These are phyloP conservation scores for Lophotriccus pileatus DNA, from an alignment of 2,797 vertebrate species.

Conservation along the genomic window DNA sequence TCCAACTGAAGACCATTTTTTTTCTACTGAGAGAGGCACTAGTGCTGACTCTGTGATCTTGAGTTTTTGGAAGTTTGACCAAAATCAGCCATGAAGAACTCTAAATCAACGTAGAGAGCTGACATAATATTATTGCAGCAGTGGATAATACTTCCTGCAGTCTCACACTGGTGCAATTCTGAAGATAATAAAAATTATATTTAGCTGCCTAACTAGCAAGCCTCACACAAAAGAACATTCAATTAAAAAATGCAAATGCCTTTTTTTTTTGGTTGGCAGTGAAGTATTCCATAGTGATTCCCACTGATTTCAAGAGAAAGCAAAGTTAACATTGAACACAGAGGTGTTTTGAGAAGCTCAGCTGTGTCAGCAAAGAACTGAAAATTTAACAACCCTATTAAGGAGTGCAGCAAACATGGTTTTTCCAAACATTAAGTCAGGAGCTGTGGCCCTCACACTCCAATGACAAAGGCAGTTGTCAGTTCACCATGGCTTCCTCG, in stretches of 20 bases:
- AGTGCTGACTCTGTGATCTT: background rate
- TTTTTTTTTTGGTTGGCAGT: conserved; percentile 42
- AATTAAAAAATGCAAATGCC: conserved; percentile 60
- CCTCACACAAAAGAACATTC: conserved; percentile 40
- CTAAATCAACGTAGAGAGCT: background rate
- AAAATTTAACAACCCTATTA: conserved; percentile 29
- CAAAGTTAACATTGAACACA: conserved; percentile 8
- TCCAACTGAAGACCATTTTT: background rate
- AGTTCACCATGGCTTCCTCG: background rate
- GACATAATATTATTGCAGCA: conserved; percentile 11
- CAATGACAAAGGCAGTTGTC: conserved; percentile 19
- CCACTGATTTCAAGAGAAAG: conserved; percentile 48
- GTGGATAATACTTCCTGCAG: conserved; percentile 24
- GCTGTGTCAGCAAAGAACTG: conserved; percentile 35
- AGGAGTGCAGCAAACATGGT: conserved; percentile 11
- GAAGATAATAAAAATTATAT: conserved; percentile 57
- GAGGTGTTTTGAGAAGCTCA: conserved; percentile 10
- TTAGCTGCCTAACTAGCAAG: conserved; percentile 43
- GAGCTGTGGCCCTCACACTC: background rate
- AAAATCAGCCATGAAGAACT: background rate
- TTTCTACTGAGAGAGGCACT: background rate
- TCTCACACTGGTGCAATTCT: conserved; percentile 11
- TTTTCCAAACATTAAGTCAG: background rate
- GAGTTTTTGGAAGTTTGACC: background rate
- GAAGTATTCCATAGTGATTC: conserved; percentile 45